A percentile compares a stretch with the other conserved stretches of the same genome.
phyloP scores from a whole-genome alignment of 2,797 vertebrate species.

The Alouatta caraya region DNA sequence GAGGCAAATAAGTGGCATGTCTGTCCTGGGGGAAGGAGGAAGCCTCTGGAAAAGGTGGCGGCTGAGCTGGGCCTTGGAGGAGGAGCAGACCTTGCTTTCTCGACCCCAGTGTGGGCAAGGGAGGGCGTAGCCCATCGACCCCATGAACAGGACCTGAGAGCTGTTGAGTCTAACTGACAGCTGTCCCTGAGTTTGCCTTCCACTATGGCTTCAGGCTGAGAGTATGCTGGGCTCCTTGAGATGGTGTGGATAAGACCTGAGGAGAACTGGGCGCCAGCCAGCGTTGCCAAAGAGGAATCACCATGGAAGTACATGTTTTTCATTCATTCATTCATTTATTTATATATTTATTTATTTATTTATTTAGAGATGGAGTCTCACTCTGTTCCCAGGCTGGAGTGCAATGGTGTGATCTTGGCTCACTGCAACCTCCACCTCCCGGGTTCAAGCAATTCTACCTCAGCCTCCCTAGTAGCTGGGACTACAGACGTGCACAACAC shows the following conservation, averaged over 20 bases:
- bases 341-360: too few relatives aligned
- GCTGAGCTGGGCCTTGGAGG: not conserved
- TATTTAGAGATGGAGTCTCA: too few relatives aligned
- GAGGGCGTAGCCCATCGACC: not conserved
- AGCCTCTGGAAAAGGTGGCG: not conserved
- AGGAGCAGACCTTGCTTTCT: not conserved
- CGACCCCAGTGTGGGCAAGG: not conserved
- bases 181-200: not conserved
- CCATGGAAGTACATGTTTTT: not conserved
- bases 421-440: too few relatives aligned
- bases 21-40: not conserved
- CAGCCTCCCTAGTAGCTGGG: too few relatives aligned
- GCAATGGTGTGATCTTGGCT: too few relatives aligned
- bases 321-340: too few relatives aligned
- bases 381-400: too few relatives aligned
- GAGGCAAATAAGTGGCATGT: too few relatives aligned
- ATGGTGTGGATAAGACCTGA: not conserved
- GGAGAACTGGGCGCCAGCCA: not conserved
- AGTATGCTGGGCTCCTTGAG: not conserved
- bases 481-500: accelerated
- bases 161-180: not conserved
- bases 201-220: not conserved
- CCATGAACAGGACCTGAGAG: accelerated
- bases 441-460: too few relatives aligned
- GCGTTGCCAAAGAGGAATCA: not conserved